A percentile compares a stretch with the other conserved stretches of the same genome.
Conservation (phyloP, 2,113 vertebrate species). For the Tauraco erythrolophus region DNA sequence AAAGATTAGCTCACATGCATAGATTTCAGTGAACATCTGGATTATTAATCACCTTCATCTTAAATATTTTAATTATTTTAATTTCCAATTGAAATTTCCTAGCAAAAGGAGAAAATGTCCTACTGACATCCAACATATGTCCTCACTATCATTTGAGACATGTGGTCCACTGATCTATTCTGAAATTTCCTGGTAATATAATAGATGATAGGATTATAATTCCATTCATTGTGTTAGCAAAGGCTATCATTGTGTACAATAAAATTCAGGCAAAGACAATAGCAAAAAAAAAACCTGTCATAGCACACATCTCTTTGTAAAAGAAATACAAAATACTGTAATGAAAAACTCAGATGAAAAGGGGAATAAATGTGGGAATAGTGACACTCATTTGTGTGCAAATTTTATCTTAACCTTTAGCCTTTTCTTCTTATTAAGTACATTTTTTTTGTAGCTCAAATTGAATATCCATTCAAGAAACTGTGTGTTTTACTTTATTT, state of each 20-base stretch:
- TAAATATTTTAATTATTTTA: neutral
- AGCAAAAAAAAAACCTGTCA: neutral
- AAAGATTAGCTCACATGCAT: neutral
- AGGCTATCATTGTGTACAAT: neutral
- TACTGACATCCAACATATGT: neutral
- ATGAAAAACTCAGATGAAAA: neutral
- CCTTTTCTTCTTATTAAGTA: neutral
- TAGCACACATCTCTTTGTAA: neutral
- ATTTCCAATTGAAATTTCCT: neutral
- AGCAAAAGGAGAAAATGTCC: neutral
- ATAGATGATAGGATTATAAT: neutral
- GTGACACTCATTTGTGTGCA: neutral
- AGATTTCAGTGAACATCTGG: neutral
- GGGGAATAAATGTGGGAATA: neutral
- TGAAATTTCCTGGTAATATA: neutral
- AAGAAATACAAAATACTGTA: neutral
- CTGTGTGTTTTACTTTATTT: neutral
- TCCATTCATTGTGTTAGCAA: neutral
- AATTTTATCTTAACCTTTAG: neutral
- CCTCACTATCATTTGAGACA: neutral
- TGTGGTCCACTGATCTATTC: neutral
- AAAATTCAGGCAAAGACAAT: neutral
- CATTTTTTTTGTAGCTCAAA: neutral
- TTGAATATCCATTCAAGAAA: neutral
- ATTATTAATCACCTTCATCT: constrained; percentile 4